Evolutionary conservation across 2,888 invertebrate species (phyloP), one percentile per base, ranked within the genome.

Genomic region (Ecdyonurus torrentis): DNA sequence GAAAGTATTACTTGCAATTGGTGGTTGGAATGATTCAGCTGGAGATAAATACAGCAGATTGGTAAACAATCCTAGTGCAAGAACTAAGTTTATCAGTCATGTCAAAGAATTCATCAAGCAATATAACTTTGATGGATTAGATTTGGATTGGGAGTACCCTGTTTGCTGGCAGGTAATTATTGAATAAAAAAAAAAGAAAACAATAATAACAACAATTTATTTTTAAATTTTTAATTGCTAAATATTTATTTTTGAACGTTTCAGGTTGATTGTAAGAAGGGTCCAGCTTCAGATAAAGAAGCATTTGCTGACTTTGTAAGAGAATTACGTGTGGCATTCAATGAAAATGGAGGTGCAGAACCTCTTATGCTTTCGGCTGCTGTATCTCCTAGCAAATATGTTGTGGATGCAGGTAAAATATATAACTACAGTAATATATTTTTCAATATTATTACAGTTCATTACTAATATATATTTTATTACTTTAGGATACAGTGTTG

Each of bases 111-210:
- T 92, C 71, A 81, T 93, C 63, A 83, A 86, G 65, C 82, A 85
- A 66, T 83, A 89, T 69, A 84, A 84, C 63, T 95, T 95, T 69
- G 92, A 95, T 71, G 96, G 96, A 2, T 76, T 96, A 52, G 93
- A 96, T 74, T 78, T 95, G 25, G 93, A 94, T 72, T 95, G 94
- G 94, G 93, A 95, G 71, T 95, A 92, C 73, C 94, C 94, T 0
- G 89, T 86, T 66, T 93, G 92, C 71, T 91, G 91, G 91, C 91
- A 91, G 79, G 77, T 77, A 66, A 66, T 66, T 64, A 50, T 24
- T 60, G 19, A 2, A 15, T n/a, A 25, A 5, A 1, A 53, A 52
- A n/a, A n/a, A n/a, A n/a, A n/a, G n/a, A n/a, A n/a, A n/a, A n/a
- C n/a, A n/a, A n/a, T n/a, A 15, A 37, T 23, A 23, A 10, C 23